Evolutionary conservation across 1,140 invertebrate genomes (phyloP).

Genomic region (Lucilia cuprina): DNA sequence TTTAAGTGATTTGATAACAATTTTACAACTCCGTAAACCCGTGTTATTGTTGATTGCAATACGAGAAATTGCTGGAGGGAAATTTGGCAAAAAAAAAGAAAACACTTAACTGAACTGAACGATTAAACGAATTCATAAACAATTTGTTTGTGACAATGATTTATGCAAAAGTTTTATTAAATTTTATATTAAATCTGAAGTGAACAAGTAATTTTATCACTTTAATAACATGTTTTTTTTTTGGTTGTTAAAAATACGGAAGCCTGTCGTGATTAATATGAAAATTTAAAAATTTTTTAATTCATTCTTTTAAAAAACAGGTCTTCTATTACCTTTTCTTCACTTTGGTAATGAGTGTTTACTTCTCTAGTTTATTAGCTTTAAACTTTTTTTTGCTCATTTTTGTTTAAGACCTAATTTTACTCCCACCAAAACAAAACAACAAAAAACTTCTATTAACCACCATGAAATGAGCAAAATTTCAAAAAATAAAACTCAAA

Average conservation of each 20-base stretch:
- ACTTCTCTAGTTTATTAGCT: not conserved
- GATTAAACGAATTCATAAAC: not conserved
- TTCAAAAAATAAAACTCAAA: not conserved
- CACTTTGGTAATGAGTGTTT: no score
- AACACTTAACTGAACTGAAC: not conserved
- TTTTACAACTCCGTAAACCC: not conserved
- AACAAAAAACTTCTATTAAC: not conserved
- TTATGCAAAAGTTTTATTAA: conserved; percentile 25
- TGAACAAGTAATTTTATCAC: not conserved
- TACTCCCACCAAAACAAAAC: not conserved
- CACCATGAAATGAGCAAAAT: not conserved
- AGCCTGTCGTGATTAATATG: not conserved
- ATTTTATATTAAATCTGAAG: not conserved
- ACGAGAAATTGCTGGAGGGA: conserved; percentile 27
- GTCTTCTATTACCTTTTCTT: no score
- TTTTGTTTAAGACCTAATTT: not conserved
- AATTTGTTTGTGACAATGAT: conserved; percentile 28
- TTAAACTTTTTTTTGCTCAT: no score
- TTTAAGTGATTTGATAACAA: not conserved
- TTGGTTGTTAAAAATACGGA: not conserved
- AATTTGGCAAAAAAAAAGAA: not conserved
- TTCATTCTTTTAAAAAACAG: not conserved
- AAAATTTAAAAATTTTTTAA: not conserved
- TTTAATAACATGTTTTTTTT: not conserved
- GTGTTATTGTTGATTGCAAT: conserved; percentile 3